phyloP scores from a whole-genome alignment of 2,797 vertebrate genomes.

The Amblyopsis hoosieri region DNA sequence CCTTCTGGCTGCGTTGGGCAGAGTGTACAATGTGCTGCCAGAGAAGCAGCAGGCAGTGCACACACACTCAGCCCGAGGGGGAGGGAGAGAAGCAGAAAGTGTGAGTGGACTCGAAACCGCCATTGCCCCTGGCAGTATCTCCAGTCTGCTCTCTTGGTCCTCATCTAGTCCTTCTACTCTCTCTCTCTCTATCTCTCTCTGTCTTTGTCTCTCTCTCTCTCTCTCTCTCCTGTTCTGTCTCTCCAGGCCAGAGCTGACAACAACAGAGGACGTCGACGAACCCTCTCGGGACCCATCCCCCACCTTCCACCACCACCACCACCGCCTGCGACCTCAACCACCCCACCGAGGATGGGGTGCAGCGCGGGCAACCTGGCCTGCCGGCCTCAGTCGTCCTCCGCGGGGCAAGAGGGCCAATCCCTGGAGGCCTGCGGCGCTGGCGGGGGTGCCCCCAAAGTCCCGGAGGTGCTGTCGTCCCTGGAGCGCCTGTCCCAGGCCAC shows the following conservation, averaged over 20 bases:
- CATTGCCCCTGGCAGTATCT: neutral
- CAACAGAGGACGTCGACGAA: conserved; percentile 30
- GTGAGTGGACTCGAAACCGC: conserved; percentile 60
- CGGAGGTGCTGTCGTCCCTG: conserved; percentile 85
- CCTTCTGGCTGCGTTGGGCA: conserved; percentile 52
- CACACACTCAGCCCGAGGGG: conserved; percentile 52
- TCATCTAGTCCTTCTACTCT: neutral
- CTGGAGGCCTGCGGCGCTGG: conserved; percentile 57
- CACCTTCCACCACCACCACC: neutral
- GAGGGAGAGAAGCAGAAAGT: conserved; percentile 60
- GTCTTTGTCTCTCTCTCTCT: conserved; percentile 4
- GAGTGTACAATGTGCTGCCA: conserved; percentile 77
- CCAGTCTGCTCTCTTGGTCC: neutral
- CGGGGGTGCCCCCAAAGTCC: conserved; percentile 61
- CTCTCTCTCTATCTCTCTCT: neutral
- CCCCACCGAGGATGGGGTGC: conserved; percentile 81
- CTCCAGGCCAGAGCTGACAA: conserved; percentile 48
- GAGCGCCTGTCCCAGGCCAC: conserved; percentile 91
- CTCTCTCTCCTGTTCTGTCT: conserved; percentile 36
- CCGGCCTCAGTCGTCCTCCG: conserved; percentile 70
- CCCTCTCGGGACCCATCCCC: conserved; percentile 13
- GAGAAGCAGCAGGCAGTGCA: conserved; percentile 60
- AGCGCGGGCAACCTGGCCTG: conserved; percentile 81
- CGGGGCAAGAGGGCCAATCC: conserved; percentile 58
- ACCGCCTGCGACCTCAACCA: conserved; percentile 20